Conservation (phyloP, 2,113 vertebrate species). For the Poeciliopsis retropinna region DNA sequence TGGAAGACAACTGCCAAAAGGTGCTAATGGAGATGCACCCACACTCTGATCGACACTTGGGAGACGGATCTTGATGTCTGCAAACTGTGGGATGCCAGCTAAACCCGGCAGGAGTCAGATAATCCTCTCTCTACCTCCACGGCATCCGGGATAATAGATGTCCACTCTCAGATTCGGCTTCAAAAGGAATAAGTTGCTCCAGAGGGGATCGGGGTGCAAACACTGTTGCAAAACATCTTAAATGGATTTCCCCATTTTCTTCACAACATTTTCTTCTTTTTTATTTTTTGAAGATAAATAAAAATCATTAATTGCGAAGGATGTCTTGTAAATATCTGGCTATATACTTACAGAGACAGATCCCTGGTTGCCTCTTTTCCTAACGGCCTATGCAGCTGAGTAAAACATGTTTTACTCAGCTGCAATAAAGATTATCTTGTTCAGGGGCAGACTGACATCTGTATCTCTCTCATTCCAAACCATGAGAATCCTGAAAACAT, state of each 20-base stretch:
- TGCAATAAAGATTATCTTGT: slow-evolving; percentile 58
- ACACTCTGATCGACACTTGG: slow-evolving; percentile 67
- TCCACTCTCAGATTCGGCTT: slow-evolving; percentile 54
- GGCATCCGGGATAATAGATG: slow-evolving; percentile 66
- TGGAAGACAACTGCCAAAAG: slow-evolving; percentile 61
- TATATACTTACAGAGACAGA: neutral
- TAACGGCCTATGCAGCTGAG: slow-evolving; percentile 1
- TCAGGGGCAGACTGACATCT: slow-evolving; percentile 33
- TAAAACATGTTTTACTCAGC: slow-evolving; percentile 29
- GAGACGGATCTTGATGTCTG: slow-evolving; percentile 75
- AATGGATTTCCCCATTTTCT: slow-evolving; percentile 1
- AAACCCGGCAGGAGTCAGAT: slow-evolving; percentile 68
- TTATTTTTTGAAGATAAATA: neutral
- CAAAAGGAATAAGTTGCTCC: slow-evolving; percentile 38
- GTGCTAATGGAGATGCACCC: slow-evolving; percentile 69
- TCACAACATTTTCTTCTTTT: slow-evolving; percentile 1
- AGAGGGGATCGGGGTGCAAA: slow-evolving; percentile 31
- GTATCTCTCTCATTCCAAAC: slow-evolving; percentile 34
- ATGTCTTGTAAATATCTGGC: neutral
- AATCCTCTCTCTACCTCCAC: slow-evolving; percentile 65
- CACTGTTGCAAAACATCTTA: slow-evolving; percentile 14
- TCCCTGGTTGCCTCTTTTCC: neutral
- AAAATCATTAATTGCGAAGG: neutral
- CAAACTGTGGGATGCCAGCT: slow-evolving; percentile 63
- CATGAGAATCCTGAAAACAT: slow-evolving; percentile 32